Evolutionary conservation across 2,888 invertebrate species (phyloP).

Genomic region (Allophyes oxyacanthae): DNA sequence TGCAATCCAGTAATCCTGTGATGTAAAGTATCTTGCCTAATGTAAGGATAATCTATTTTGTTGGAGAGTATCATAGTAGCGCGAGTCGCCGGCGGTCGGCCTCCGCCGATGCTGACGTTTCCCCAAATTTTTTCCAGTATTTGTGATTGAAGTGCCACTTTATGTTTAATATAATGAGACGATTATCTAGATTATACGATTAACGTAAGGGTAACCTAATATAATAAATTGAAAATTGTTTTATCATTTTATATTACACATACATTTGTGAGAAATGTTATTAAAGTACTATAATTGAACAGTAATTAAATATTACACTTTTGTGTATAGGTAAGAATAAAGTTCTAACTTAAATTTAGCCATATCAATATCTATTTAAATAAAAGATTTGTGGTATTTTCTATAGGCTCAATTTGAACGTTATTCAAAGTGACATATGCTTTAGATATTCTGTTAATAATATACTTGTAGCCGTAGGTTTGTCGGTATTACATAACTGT

Average conservation of each 20-base stretch:
- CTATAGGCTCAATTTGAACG: conserved; percentile 90
- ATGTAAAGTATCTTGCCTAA: conserved; percentile 87
- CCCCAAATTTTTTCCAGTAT: conserved; percentile 92
- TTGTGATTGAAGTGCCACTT: conserved; percentile 95
- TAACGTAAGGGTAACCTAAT: conserved; percentile 90
- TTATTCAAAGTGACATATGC: conserved; percentile 90
- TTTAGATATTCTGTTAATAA: conserved; percentile 89
- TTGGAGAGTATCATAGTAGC: conserved; percentile 75
- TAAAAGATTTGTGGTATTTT: conserved; percentile 90
- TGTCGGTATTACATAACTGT: conserved; percentile 87
- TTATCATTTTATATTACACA: conserved; percentile 90
- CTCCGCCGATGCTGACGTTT: conserved; percentile 86
- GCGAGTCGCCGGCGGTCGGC: conserved; percentile 76
- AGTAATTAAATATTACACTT: conserved; percentile 89
- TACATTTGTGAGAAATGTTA: conserved; percentile 89
- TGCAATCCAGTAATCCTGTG: conserved; percentile 80
- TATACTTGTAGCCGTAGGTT: conserved; percentile 87
- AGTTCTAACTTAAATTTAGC: conserved; percentile 90
- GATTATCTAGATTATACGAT: conserved; percentile 90
- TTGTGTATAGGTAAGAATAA: conserved; percentile 89
- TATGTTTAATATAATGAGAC: conserved; percentile 92
- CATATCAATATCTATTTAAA: conserved; percentile 90
- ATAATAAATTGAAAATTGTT: conserved; percentile 89
- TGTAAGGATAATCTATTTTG: conserved; percentile 85
- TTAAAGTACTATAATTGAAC: conserved; percentile 88